Conservation (phyloP, 2,797 vertebrate species). For the Poecilia wingei region DNA sequence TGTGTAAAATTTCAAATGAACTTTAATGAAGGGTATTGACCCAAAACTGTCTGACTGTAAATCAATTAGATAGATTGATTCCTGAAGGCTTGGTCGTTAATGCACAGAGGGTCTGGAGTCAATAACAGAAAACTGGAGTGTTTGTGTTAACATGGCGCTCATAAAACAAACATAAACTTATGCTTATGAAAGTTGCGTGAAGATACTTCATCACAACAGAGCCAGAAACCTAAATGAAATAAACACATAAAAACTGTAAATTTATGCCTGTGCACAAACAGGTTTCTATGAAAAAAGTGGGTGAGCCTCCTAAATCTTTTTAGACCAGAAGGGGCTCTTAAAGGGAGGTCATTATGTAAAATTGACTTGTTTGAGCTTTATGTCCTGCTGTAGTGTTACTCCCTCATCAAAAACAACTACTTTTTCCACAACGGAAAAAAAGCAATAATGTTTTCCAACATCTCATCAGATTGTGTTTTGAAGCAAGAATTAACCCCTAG, state of each 20-base stretch:
- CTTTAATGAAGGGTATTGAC: constrained; percentile 26
- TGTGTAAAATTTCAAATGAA: constrained; percentile 48
- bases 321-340: neutral
- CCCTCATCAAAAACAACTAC: too few species aligned
- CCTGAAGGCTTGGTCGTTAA: constrained; percentile 23
- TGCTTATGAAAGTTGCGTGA: neutral
- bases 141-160: neutral
- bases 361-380: neutral
- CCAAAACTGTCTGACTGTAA: constrained; percentile 1
- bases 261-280: neutral
- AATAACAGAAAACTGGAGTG: constrained; percentile 6
- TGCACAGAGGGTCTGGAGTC: constrained; percentile 9
- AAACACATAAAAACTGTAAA: neutral
- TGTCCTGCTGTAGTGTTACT: too few species aligned
- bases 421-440: too few species aligned
- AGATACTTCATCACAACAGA: neutral
- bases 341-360: too few species aligned
- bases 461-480: too few species aligned
- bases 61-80: constrained; percentile 20
- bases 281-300: neutral
- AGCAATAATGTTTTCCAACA: too few species aligned
- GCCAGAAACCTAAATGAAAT: neutral
- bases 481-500: too few species aligned
- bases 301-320: neutral
- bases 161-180: neutral